Evolutionary conservation across 2,797 vertebrate genomes (phyloP).

Genomic region (Ptychobarbus kaznakovi): DNA sequence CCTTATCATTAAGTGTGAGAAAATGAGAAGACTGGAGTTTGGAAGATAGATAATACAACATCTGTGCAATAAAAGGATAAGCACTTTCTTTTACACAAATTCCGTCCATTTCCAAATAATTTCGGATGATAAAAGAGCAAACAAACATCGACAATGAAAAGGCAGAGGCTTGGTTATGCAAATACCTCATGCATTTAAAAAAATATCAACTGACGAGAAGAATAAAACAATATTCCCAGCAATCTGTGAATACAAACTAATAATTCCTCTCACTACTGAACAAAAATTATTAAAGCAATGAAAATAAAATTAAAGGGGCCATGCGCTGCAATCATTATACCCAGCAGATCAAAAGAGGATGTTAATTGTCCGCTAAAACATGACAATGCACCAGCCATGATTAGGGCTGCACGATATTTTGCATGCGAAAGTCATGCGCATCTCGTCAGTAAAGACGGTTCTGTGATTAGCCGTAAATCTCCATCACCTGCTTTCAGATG

Average conservation of each 20-base stretch:
- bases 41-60: not conserved
- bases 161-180: not conserved
- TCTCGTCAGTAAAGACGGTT: too few relatives aligned
- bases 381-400: constrained; percentile 8
- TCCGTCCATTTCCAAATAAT: not conserved
- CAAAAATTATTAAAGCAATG: constrained; percentile 37
- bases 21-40: not conserved
- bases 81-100: not conserved
- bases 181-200: constrained; percentile 17
- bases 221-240: constrained; percentile 26
- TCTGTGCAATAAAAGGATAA: not conserved
- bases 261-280: constrained; percentile 8
- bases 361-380: constrained; percentile 46
- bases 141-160: not conserved
- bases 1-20: not conserved
- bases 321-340: not conserved
- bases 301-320: not conserved
- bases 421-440: too few relatives aligned
- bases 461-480: too few relatives aligned
- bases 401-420: not conserved
- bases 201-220: not conserved
- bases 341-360: constrained; percentile 27
- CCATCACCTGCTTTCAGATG: too few relatives aligned
- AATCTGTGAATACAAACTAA: not conserved
- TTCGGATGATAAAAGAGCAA: not conserved